A percentile compares a stretch with the other conserved stretches of the same genome.
These are phyloP conservation scores for Spodoptera litura DNA, from an alignment of 1,140 invertebrate species.

Conservation along the genomic window DNA sequence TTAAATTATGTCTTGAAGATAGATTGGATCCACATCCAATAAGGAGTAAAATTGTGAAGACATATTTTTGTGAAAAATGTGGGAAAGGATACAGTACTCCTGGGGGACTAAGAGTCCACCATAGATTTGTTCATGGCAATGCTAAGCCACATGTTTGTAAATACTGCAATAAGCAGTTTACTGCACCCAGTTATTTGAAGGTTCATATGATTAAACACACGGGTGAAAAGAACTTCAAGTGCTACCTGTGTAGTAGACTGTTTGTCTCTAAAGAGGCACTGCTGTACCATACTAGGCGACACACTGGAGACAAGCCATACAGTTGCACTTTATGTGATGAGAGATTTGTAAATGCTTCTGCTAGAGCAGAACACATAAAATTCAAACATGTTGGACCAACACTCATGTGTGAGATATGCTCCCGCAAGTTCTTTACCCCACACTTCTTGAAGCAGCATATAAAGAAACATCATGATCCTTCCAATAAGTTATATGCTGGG, in stretches of 20 bases:
- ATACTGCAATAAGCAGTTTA: constrained; percentile 77
- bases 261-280: constrained; percentile 83
- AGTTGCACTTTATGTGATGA: constrained; percentile 73
- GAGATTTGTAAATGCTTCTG: constrained; percentile 78
- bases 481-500: constrained; percentile 71
- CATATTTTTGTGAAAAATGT: constrained; percentile 72
- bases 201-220: constrained; percentile 83
- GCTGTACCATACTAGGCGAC: constrained; percentile 80
- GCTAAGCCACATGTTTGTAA: constrained; percentile 74
- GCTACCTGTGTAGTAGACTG: constrained; percentile 74
- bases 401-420: constrained; percentile 76
- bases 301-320: constrained; percentile 85
- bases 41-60: constrained; percentile 67
- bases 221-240: constrained; percentile 81
- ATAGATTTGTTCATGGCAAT: constrained; percentile 76
- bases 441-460: constrained; percentile 76
- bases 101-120: constrained; percentile 74
- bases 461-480: constrained; percentile 73
- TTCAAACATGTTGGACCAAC: constrained; percentile 78
- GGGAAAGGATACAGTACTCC: constrained; percentile 75
- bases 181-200: constrained; percentile 77
- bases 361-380: constrained; percentile 78
- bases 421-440: constrained; percentile 76
- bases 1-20: constrained; percentile 70
- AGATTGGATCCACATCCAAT: constrained; percentile 73